phyloP scores from a whole-genome alignment of 1,140 invertebrate genomes.

The Caenorhabditis briggsae region DNA sequence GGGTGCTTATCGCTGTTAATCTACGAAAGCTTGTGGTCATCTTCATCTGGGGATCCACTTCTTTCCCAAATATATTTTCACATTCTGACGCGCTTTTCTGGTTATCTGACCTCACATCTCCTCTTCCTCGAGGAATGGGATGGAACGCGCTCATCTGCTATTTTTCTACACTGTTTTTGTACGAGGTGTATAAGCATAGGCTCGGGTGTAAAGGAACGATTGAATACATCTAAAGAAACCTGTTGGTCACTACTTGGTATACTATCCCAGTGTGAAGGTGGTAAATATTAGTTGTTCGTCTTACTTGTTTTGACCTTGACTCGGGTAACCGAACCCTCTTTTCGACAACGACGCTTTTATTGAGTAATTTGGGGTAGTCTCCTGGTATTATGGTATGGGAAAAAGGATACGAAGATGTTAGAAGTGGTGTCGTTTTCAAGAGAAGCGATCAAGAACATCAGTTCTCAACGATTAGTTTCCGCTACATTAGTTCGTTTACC shows the following conservation, averaged over 20 bases:
- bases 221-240: too few species aligned
- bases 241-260: background rate
- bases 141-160: background rate
- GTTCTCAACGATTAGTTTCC: slow-evolving; percentile 1
- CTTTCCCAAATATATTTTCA: slow-evolving; percentile 46
- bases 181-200: background rate
- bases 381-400: background rate
- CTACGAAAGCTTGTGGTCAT: slow-evolving; percentile 50
- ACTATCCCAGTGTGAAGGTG: slow-evolving; percentile 21
- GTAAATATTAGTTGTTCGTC: slow-evolving; percentile 44
- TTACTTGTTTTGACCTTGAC: slow-evolving; percentile 54
- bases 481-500: slow-evolving; percentile 39
- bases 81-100: slow-evolving; percentile 50
- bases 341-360: slow-evolving; percentile 23
- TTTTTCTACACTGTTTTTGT: slow-evolving; percentile 16
- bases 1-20: slow-evolving; percentile 23
- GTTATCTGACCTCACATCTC: slow-evolving; percentile 49
- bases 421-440: background rate
- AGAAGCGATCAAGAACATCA: background rate
- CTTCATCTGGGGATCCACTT: background rate
- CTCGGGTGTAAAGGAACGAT: background rate
- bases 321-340: slow-evolving; percentile 44
- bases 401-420: background rate
- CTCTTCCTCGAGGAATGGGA: background rate
- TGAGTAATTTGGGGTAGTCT: slow-evolving; percentile 4